phyloP scores from a whole-genome alignment of 2,797 vertebrate species.

The Pteropus rufus region DNA sequence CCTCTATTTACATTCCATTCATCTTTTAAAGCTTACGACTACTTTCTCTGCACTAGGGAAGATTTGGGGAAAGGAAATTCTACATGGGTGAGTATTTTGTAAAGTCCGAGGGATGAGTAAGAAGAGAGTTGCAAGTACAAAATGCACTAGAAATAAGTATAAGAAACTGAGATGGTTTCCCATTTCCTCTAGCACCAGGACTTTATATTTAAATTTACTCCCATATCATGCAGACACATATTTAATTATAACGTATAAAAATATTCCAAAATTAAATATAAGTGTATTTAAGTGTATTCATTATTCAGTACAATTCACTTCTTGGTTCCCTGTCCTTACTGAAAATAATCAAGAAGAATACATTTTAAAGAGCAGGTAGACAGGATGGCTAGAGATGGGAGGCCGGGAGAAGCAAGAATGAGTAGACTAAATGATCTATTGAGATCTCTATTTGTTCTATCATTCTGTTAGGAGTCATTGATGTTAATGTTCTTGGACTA shows the following conservation, averaged over 20 bases:
- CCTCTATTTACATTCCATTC: background rate
- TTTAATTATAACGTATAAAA: conserved; percentile 40
- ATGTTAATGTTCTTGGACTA: conserved; percentile 44
- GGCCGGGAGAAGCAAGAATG: background rate
- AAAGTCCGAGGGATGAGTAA: conserved; percentile 26
- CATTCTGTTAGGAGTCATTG: conserved; percentile 46
- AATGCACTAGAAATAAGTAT: background rate
- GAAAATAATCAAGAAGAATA: conserved; percentile 33
- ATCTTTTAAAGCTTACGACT: conserved; percentile 4
- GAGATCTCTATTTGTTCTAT: background rate
- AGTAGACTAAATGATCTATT: conserved; percentile 1
- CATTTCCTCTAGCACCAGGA: conserved; percentile 14
- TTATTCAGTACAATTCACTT: background rate
- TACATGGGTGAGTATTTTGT: background rate
- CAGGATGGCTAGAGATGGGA: background rate
- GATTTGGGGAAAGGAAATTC: background rate
- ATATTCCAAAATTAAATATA: conserved; percentile 48
- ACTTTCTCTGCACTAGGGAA: background rate
- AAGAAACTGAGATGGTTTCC: background rate
- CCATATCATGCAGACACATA: background rate
- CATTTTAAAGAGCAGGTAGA: conserved; percentile 15
- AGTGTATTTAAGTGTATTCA: background rate
- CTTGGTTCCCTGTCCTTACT: background rate
- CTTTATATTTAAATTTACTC: conserved; percentile 44
- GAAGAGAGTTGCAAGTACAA: background rate